Conservation (phyloP, 2,888 invertebrate genomes). For the Pollenia angustigena region DNA sequence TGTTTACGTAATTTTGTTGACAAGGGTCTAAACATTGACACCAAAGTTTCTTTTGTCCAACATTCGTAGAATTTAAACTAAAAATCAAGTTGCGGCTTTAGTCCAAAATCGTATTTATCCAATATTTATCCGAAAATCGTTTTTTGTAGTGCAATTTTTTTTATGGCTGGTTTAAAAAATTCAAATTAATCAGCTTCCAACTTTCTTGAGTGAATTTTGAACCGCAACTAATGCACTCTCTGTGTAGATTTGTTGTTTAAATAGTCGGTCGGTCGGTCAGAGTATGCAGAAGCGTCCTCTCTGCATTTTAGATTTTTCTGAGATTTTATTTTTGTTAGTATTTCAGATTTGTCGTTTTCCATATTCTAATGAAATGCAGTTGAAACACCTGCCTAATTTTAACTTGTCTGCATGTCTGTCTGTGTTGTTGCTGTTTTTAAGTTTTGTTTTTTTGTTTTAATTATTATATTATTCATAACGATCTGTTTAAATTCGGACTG, state of each 20-base stretch:
- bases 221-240: slow-evolving; percentile 79
- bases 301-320: slow-evolving; percentile 26
- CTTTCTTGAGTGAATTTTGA: slow-evolving; percentile 76
- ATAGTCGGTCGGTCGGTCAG: slow-evolving; percentile 73
- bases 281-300: slow-evolving; percentile 7
- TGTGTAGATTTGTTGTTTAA: slow-evolving; percentile 77
- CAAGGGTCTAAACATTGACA: slow-evolving; percentile 83
- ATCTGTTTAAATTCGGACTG: slow-evolving; percentile 55
- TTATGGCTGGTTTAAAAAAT: neutral
- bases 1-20: slow-evolving; percentile 78
- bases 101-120: slow-evolving; percentile 19
- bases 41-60: slow-evolving; percentile 76
- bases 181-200: slow-evolving; percentile 52
- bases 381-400: slow-evolving; percentile 64
- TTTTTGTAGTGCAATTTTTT: slow-evolving; percentile 3
- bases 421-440: slow-evolving; percentile 15
- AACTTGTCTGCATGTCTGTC: slow-evolving; percentile 39
- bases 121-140: slow-evolving; percentile 40
- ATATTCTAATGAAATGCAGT: slow-evolving; percentile 71
- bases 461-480: slow-evolving; percentile 21
- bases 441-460: neutral
- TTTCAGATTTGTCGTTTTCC: slow-evolving; percentile 26
- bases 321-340: slow-evolving; percentile 25
- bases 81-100: slow-evolving; percentile 50
- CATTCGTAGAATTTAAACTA: slow-evolving; percentile 58